Evolutionary conservation across 2,888 invertebrate species (phyloP).

Genomic region (Heterodera filipjevi): DNA sequence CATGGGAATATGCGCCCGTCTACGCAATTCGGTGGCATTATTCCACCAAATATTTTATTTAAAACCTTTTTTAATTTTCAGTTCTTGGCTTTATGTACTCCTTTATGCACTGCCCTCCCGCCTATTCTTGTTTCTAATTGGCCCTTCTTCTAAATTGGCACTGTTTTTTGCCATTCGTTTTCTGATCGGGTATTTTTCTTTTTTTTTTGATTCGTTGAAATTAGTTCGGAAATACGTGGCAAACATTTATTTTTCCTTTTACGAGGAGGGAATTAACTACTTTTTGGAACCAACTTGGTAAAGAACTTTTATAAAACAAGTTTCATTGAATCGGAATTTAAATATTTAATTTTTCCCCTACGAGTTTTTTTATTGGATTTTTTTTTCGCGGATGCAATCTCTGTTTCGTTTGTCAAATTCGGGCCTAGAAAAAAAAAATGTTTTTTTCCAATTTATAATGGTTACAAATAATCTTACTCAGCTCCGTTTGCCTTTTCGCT

Average conservation of each 20-base stretch:
- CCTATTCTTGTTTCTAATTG: conserved; percentile 44
- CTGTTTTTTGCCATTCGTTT: conserved; percentile 85
- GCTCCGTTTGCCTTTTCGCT: conserved; percentile 77
- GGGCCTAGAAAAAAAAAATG: too few species aligned
- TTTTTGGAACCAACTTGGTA: too few species aligned
- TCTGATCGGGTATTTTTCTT: conserved; percentile 72
- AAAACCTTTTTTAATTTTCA: conserved; percentile 30
- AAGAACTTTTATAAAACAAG: too few species aligned
- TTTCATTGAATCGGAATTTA: too few species aligned
- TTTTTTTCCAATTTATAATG: too few species aligned
- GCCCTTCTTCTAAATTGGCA: conserved; percentile 66
- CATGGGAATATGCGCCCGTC: conserved; percentile 97
- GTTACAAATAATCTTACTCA: conserved; percentile 25
- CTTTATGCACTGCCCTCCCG: conserved; percentile 71
- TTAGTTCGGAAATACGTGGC: too few species aligned
- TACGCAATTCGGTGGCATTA: conserved; percentile 78
- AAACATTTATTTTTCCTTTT: too few species aligned
- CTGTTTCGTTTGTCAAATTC: too few species aligned
- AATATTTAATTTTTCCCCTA: too few species aligned
- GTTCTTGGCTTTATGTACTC: conserved; percentile 88
- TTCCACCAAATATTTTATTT: not conserved
- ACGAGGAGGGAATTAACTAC: too few species aligned
- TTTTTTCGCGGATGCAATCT: too few species aligned
- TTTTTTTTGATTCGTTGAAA: not conserved
- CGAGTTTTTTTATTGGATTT: too few species aligned